Base-by-base conservation (phyloP, 2,113 vertebrate genomes). In the Sceloporus tristichus region DNA sequence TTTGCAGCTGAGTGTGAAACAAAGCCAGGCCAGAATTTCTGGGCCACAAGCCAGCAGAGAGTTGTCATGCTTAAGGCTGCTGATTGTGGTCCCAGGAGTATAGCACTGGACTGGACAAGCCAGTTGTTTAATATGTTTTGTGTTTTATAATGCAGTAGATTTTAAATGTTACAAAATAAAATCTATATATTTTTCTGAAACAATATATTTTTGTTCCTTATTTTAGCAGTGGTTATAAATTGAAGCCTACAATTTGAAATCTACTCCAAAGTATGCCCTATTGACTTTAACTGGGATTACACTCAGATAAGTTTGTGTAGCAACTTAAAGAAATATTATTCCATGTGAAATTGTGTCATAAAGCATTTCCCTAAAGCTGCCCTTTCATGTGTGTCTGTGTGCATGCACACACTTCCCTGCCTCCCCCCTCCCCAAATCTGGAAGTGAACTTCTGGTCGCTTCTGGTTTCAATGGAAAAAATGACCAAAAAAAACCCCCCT, bases 121-220 rank as follows among this genome's bases (percentile, higher is more conserved):
- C 21, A 54, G 29, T 56, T 34, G 25, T 71, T 66, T 66, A 5
- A 5, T 66, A 16, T 81, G 6, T 66, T 66, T 27, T 82, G n/a
- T 76, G 38, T 82, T 18, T 62, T 86, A n/a, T 76, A 56, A 48
- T 75, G 48, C 54, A 56, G 54, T 38, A 71, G 14, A 56, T 88
- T 54, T 82, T 77, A 76, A 19, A 78, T 68, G 34, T 78, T 38
- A 10, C 73, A 84, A 1, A 78, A 77, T 21, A 77, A 77, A 87
- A 42, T 34, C 34, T 34, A 34, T 34, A 62, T 62, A 23, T 70
- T 70, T 77, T 84, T 84, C 3, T 34, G 14, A 76, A 88, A 76
- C 34, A 53, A 14, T 56, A 59, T 80, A 59, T 40, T 40, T 1
- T 62, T 62, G 19, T 34, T 78, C 18, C 48, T 10, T 56, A 25